Evolutionary conservation across 2,113 vertebrate species (phyloP), one percentile per base, ranked within the genome.

Genomic region (Mesitornis unicolor): DNA sequence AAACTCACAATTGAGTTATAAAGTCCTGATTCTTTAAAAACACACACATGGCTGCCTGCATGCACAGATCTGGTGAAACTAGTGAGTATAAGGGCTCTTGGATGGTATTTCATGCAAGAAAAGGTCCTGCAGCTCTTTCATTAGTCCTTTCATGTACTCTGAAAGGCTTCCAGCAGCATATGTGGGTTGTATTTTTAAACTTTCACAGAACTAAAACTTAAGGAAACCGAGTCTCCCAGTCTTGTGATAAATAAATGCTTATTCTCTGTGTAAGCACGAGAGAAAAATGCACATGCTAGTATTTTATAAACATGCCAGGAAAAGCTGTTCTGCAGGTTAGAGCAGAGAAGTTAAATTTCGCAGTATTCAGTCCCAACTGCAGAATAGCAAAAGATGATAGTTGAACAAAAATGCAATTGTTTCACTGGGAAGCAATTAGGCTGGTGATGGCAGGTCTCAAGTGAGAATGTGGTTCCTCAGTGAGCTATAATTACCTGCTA

Each of bases 381-480:
- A 91, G 38, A 84, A 95, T 80, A 87, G 95, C 89, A 90, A 81
- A 95, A 91, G 84, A 42, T 78, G 61, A 65, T 89, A 90, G 95
- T 31, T 87, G 76, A 91, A 93, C 92, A 96, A 91, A 92, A 94
- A 95, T 94, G 71, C 69, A 88, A 75, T 91, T 95, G 91, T 96
- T 79, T 95, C 74, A 31, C 79, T 73, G 91, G 84, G 93, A 94
- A 95, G 94, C 92, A 96, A 96, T 96, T 96, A 97, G 67, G 43
- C 65, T 90, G 89, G 85, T 47, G 82, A 96, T 87, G 93, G 90
- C 74, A 60, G 89, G 89, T 82, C 91, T 95, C 96, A 54, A 57
- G 70, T 77, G 90, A 91, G 90, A 94, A 80, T 36, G 56, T 10
- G 47, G 73, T 26, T 93, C 82, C 79, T 94, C 80, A 60, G 56